Evolutionary conservation across 2,888 invertebrate species (phyloP).

Genomic region (Trissolcus brochymenae): DNA sequence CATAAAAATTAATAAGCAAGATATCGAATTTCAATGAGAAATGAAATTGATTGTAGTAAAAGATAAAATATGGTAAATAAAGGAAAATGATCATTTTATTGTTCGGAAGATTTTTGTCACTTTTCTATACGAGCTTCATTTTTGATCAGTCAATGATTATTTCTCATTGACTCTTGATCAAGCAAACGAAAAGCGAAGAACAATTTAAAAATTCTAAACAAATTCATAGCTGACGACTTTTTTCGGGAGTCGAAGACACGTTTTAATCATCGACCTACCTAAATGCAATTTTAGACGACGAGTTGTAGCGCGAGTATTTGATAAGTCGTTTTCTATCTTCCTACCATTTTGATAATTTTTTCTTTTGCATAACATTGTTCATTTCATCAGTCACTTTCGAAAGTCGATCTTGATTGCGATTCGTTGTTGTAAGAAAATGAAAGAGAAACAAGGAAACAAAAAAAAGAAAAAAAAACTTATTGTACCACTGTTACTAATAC

Average conservation of each 20-base stretch:
- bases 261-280: conserved; percentile 47
- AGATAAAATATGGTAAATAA: too few relatives aligned
- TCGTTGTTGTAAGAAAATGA: conserved; percentile 20
- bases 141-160: not conserved
- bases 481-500: conserved; percentile 43
- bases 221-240: conserved; percentile 39
- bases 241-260: conserved; percentile 24
- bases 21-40: conserved; percentile 1
- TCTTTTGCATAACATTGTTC: conserved; percentile 8
- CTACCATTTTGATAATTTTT: conserved; percentile 41
- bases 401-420: conserved; percentile 9
- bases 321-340: conserved; percentile 53
- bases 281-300: conserved; percentile 45
- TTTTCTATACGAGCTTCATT: conserved; percentile 2
- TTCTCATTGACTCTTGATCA: not conserved
- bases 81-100: not conserved
- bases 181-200: conserved; percentile 4
- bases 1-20: not conserved
- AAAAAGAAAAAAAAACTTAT: conserved; percentile 6
- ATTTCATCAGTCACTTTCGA: not conserved
- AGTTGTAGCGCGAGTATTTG: conserved; percentile 48
- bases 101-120: not conserved
- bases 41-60: too few relatives aligned
- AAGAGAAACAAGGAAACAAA: not conserved
- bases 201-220: conserved; percentile 44